Conservation (phyloP, 2,113 vertebrate genomes). For the Ammodytes marinus region DNA sequence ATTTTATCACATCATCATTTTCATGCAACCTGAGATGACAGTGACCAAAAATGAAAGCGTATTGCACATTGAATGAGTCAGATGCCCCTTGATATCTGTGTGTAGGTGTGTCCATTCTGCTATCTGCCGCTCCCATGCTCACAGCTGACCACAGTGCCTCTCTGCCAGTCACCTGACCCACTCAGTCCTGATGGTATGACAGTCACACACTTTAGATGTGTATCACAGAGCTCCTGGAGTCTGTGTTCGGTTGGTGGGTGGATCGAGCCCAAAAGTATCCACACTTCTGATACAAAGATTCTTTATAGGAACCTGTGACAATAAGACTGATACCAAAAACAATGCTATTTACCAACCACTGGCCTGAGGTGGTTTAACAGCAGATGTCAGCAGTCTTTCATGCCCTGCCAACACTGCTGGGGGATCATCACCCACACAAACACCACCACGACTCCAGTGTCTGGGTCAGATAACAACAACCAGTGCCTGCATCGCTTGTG, state of each 20-base stretch:
- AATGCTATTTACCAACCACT: accelerated
- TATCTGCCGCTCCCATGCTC: slow-evolving; percentile 1
- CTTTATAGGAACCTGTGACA: not conserved
- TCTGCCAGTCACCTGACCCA: slow-evolving; percentile 6
- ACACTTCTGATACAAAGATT: not conserved
- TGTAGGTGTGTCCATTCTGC: slow-evolving; percentile 20
- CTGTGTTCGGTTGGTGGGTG: not conserved
- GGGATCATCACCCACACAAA: slow-evolving; percentile 15
- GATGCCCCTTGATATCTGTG: slow-evolving; percentile 14
- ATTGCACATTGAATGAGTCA: not conserved
- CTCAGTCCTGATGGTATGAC: not conserved
- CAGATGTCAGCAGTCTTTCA: slow-evolving; percentile 26
- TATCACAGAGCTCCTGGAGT: slow-evolving; percentile 7
- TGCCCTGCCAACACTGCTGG: too few species aligned
- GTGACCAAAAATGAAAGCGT: slow-evolving; percentile 8
- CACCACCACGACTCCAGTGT: slow-evolving; percentile 15
- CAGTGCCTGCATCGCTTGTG: not conserved
- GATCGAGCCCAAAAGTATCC: not conserved
- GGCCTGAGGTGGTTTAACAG: slow-evolving; percentile 13
- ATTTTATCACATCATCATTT: not conserved
- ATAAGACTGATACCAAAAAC: not conserved
- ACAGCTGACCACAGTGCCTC: not conserved
- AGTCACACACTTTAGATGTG: slow-evolving; percentile 5
- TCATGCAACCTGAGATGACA: not conserved
- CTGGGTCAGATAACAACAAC: not conserved